Percentiles rank a stretch among this genome's conserved stretches.
Evolutionary conservation across 2,113 vertebrate genomes (phyloP).

Genomic region (Morone chrysops): DNA sequence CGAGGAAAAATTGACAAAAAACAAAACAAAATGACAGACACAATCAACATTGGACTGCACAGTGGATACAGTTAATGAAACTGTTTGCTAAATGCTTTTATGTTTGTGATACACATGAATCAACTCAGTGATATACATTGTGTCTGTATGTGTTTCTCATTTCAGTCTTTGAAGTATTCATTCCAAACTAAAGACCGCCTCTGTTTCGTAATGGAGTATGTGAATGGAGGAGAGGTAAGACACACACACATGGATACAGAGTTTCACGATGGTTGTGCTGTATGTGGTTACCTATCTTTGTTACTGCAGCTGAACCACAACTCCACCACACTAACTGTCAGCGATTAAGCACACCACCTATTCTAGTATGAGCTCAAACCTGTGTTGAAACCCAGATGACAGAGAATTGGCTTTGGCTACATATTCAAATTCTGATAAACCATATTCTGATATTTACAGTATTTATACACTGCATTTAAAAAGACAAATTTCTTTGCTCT

Average conservation of each 20-base stretch:
- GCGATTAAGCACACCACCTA: neutral
- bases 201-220: slow-evolving; percentile 99
- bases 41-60: neutral
- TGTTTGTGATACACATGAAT: neutral
- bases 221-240: slow-evolving; percentile 98
- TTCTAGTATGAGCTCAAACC: neutral
- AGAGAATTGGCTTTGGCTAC: neutral
- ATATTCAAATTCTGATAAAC: neutral
- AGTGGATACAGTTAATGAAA: no score
- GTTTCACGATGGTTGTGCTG: neutral
- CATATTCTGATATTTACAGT: neutral
- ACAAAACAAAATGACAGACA: neutral
- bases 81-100: no score
- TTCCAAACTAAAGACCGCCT: slow-evolving; percentile 99
- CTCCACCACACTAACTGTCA: slow-evolving; percentile 62
- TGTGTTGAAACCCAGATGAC: neutral
- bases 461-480: neutral
- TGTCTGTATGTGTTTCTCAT: slow-evolving; percentile 20
- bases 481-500: neutral
- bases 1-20: neutral
- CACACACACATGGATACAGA: neutral
- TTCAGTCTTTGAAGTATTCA: slow-evolving; percentile 98
- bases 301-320: slow-evolving; percentile 62
- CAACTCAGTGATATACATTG: neutral
- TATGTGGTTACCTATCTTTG: slow-evolving; percentile 38